Evolutionary conservation across 2,888 invertebrate genomes (phyloP).

Genomic region (Trichogramma evanescens): DNA sequence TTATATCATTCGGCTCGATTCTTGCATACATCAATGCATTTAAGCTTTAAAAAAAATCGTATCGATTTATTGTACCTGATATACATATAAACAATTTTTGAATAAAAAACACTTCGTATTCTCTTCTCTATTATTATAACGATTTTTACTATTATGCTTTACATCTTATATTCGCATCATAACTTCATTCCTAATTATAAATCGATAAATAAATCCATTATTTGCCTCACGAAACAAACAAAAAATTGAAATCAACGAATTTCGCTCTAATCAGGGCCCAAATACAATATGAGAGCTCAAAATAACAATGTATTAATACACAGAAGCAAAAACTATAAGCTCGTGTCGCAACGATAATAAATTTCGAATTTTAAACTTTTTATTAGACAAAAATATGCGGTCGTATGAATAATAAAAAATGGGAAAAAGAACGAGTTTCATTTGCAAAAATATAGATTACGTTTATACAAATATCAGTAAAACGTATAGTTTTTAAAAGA

Average conservation of each 20-base stretch:
- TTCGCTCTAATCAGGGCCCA: slow-evolving; percentile 12
- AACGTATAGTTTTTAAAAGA: slow-evolving; percentile 38
- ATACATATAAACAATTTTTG: too few species aligned
- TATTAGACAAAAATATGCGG: slow-evolving; percentile 15
- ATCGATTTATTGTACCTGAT: too few species aligned
- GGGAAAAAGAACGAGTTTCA: not conserved
- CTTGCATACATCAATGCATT: not conserved
- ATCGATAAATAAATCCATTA: too few species aligned
- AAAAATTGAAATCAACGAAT: slow-evolving; percentile 21
- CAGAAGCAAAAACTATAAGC: not conserved
- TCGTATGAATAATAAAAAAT: slow-evolving; percentile 4
- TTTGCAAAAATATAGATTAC: not conserved
- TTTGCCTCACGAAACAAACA: not conserved
- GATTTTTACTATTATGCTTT: too few species aligned
- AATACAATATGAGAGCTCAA: slow-evolving; percentile 11
- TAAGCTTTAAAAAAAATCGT: too few species aligned
- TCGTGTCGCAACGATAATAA: slow-evolving; percentile 1
- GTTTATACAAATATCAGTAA: slow-evolving; percentile 23
- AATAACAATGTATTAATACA: not conserved
- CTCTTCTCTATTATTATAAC: too few species aligned
- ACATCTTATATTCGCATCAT: too few species aligned
- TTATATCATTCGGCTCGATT: slow-evolving; percentile 17
- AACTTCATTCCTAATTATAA: too few species aligned
- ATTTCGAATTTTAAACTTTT: slow-evolving; percentile 3
- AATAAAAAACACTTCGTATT: too few species aligned